phyloP scores from a whole-genome alignment of 2,797 vertebrate species.

The Coreius guichenoti region DNA sequence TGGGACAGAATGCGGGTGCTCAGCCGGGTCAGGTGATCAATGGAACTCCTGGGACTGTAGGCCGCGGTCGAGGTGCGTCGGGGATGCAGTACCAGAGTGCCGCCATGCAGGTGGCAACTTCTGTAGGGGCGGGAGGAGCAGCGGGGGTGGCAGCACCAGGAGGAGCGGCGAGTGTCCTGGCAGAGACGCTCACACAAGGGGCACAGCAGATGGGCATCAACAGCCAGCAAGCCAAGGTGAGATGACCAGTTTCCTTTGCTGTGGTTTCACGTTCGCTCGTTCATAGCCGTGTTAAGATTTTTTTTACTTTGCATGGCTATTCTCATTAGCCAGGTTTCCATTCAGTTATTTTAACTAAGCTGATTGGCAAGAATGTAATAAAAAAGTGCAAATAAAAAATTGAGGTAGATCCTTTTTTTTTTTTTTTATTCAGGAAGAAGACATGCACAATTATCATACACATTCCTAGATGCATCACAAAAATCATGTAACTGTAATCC shows the following conservation, averaged over 20 bases:
- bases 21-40: slow-evolving; percentile 92
- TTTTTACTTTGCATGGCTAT: too few relatives aligned
- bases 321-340: background rate
- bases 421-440: background rate
- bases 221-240: slow-evolving; percentile 93
- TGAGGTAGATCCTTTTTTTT: fast-evolving
- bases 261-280: background rate
- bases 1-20: slow-evolving; percentile 85
- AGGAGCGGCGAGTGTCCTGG: slow-evolving; percentile 84
- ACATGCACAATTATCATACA: background rate
- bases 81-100: slow-evolving; percentile 87
- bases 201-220: slow-evolving; percentile 88
- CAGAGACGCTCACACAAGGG: slow-evolving; percentile 93
- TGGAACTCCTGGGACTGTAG: slow-evolving; percentile 88
- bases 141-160: slow-evolving; percentile 76
- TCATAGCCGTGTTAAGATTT: background rate
- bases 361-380: background rate
- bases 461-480: background rate
- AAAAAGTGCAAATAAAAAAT: background rate
- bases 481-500: background rate
- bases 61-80: slow-evolving; percentile 87
- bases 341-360: background rate
- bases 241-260: slow-evolving; percentile 57
- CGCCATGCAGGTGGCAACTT: slow-evolving; percentile 79
- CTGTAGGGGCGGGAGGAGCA: slow-evolving; percentile 65